Evolutionary conservation across 1,140 invertebrate species (phyloP).

Genomic region (Dendrolimus punctatus): DNA sequence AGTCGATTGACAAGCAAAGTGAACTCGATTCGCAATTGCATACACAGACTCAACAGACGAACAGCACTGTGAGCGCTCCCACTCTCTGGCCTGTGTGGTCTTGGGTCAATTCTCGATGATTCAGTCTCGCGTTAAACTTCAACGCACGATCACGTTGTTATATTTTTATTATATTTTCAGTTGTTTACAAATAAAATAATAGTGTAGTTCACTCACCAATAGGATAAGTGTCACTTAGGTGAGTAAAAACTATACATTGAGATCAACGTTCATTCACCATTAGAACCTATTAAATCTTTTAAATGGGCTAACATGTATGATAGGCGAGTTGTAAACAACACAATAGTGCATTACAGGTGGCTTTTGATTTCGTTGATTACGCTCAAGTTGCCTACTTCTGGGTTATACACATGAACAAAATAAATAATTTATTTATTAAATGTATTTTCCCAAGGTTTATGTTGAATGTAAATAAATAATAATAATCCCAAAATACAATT

Average conservation of each 20-base stretch:
- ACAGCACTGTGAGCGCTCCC: conserved; percentile 2
- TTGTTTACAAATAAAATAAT: conserved; percentile 56
- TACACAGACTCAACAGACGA: conserved; percentile 4
- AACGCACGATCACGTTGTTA: conserved; percentile 29
- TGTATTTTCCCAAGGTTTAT: too few relatives aligned
- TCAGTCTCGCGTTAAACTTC: conserved; percentile 37
- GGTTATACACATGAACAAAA: too few relatives aligned
- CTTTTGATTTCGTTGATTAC: conserved; percentile 32
- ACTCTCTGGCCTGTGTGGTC: conserved; percentile 8
- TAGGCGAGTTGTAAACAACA: conserved; percentile 20
- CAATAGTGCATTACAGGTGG: conserved; percentile 16
- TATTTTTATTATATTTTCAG: conserved; percentile 8
- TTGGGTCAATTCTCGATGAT: conserved; percentile 6
- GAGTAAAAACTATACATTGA: conserved; percentile 44
- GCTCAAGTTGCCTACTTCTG: neutral
- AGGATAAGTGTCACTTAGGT: conserved; percentile 51
- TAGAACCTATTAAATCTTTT: conserved; percentile 5
- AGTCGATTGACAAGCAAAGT: conserved; percentile 12
- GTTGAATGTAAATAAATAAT: too few relatives aligned
- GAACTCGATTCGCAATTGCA: conserved; percentile 40
- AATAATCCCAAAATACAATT: too few relatives aligned
- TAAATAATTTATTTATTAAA: too few relatives aligned
- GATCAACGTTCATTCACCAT: conserved; percentile 26
- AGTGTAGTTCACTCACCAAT: conserved; percentile 34
- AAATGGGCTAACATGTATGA: neutral